These are phyloP conservation scores for Myxocyprinus asiaticus DNA, from an alignment of 2,113 vertebrate genomes.

Conservation along the genomic window DNA sequence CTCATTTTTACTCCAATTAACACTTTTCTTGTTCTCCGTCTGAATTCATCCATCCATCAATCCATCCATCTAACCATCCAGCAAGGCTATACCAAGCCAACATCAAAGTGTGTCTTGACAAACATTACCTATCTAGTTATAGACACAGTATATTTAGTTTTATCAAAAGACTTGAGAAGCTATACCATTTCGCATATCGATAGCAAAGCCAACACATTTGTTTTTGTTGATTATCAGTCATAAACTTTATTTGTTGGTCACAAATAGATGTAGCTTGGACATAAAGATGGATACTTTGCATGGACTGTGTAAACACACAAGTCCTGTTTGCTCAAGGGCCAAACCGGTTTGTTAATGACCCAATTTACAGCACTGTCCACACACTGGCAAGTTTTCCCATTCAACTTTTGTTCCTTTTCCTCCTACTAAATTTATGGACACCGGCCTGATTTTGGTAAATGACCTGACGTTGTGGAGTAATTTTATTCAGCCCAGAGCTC, in stretches of 20 bases:
- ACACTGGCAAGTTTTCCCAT: not conserved
- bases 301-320: not conserved
- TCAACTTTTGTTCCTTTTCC: constrained; percentile 33
- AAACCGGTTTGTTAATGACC: constrained; percentile 16
- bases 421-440: constrained; percentile 23
- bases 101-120: too few relatives aligned
- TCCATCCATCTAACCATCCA: too few relatives aligned
- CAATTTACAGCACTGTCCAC: constrained; percentile 19
- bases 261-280: not conserved
- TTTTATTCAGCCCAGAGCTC: not conserved
- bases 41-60: too few relatives aligned
- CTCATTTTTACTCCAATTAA: too few relatives aligned
- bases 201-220: too few relatives aligned
- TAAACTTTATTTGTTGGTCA: not conserved
- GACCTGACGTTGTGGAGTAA: not conserved
- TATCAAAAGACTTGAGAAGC: too few relatives aligned
- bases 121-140: too few relatives aligned
- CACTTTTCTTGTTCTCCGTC: too few relatives aligned
- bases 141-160: too few relatives aligned
- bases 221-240: too few relatives aligned
- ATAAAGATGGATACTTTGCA: not conserved
- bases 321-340: not conserved
- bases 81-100: too few relatives aligned
- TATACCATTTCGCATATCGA: too few relatives aligned
- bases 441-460: constrained; percentile 16